Base-by-base conservation (phyloP, 2,888 invertebrate genomes). In the Lepetodrilus schrolli region DNA sequence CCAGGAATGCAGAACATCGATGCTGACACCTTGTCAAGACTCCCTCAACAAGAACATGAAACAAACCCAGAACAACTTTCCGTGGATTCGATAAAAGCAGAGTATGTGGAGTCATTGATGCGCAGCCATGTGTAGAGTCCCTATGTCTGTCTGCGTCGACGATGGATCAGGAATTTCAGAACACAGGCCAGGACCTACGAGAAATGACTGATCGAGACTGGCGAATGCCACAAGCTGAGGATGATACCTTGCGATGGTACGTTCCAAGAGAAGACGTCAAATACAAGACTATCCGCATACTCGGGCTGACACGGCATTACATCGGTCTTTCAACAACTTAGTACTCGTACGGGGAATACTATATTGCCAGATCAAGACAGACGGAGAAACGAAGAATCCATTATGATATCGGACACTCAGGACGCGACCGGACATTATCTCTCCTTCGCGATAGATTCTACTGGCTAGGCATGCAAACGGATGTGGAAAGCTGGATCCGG, bases 391-490 rank as follows among this genome's bases (percentile, higher is more conserved):
- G n/a, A 43, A 4, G 4, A 43, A 13, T n/a, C 10, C 10, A 10
- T n/a, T n/a, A n/a, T n/a, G n/a, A n/a, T n/a, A n/a, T n/a, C n/a
- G n/a, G n/a, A n/a, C n/a, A n/a, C n/a, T n/a, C n/a, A n/a, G n/a
- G n/a, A n/a, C n/a, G n/a, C n/a, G n/a, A n/a, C n/a, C n/a, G n/a
- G n/a, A n/a, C n/a, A n/a, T n/a, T n/a, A n/a, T n/a, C n/a, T n/a
- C n/a, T n/a, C n/a, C 51, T 72, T 8, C 21, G 75, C 3, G 50
- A 43, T 8, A 58, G 75, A 48, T 75, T 74, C 21, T 74, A 23
- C 38, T 74, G 74, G 74, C 74, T 38, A 20, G 17, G 65, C 10
- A 72, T 75, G 51, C 38, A 68, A n/a, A 36, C 51, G 13, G 50
- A 74, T 26, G 37, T 65, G 4, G 73, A 70, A 17, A 43, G 73